These are phyloP conservation scores for Lophius piscatorius DNA, from an alignment of 2,113 vertebrate species.

Conservation along the genomic window DNA sequence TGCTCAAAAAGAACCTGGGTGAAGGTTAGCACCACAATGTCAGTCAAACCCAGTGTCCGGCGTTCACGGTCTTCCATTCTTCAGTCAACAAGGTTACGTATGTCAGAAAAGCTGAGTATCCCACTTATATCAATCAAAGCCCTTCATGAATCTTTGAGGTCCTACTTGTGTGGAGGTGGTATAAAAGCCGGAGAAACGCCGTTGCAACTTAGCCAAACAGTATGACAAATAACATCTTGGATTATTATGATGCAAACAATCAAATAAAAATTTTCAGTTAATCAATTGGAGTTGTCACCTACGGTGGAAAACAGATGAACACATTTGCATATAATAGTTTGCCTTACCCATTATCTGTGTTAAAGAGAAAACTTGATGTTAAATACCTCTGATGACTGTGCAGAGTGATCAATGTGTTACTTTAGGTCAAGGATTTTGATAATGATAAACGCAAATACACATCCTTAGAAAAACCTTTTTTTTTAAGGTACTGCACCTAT, in stretches of 20 bases:
- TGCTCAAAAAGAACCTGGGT: constrained; percentile 58
- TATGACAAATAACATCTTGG: constrained; percentile 68
- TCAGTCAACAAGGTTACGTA: constrained; percentile 64
- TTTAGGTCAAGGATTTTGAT: constrained; percentile 33
- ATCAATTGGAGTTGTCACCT: constrained; percentile 72
- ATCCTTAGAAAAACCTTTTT: constrained; percentile 1
- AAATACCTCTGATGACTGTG: constrained; percentile 15
- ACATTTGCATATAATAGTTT: constrained; percentile 72
- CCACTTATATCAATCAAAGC: constrained; percentile 67
- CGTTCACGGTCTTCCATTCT: constrained; percentile 42
- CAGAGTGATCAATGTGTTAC: background rate
- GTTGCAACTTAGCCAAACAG: constrained; percentile 48
- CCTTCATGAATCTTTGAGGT: constrained; percentile 51
- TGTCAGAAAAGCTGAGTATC: constrained; percentile 50
- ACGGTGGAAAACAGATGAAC: constrained; percentile 67
- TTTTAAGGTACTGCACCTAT: too few relatives aligned
- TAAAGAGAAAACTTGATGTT: constrained; percentile 5
- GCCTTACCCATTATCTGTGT: constrained; percentile 45
- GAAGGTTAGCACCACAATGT: constrained; percentile 59
- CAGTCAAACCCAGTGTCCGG: constrained; percentile 54
- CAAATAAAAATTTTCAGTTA: constrained; percentile 74
- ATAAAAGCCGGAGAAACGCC: constrained; percentile 20
- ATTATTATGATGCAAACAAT: constrained; percentile 69
- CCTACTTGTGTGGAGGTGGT: constrained; percentile 14
- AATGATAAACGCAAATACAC: constrained; percentile 27